Evolutionary conservation across 2,797 vertebrate genomes (phyloP).

Genomic region (Chelonia mydas): DNA sequence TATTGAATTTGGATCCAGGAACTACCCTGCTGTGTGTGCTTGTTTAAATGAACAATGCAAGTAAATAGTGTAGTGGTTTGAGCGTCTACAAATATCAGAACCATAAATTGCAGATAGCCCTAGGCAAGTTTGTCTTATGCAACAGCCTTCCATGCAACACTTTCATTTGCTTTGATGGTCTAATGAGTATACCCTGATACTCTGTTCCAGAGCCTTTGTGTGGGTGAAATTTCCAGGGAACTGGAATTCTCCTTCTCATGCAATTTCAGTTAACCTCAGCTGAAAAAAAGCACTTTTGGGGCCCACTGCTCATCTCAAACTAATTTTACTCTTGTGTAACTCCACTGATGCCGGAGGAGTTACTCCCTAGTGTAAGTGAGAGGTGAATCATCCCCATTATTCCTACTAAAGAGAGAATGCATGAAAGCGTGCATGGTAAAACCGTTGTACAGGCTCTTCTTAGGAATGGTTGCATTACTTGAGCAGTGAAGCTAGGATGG

Average conservation of each 20-base stretch:
- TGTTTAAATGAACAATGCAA: conserved; percentile 29
- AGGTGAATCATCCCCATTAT: conserved; percentile 48
- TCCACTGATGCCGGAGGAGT: conserved; percentile 45
- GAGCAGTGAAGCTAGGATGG: neutral
- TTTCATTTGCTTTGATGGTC: neutral
- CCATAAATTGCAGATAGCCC: conserved; percentile 55
- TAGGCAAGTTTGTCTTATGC: conserved; percentile 43
- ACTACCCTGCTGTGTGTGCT: neutral
- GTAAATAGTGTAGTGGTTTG: neutral
- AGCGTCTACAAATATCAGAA: conserved; percentile 35
- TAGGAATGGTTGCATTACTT: neutral
- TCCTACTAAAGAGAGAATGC: neutral
- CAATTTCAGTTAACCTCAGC: neutral
- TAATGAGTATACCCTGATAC: too few species aligned
- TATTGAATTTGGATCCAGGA: conserved; percentile 9
- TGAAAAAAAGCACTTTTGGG: neutral
- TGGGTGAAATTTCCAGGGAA: neutral
- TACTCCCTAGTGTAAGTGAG: neutral
- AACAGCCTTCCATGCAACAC: conserved; percentile 27
- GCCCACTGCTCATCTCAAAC: conserved; percentile 7
- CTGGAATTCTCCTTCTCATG: neutral
- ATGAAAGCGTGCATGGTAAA: neutral
- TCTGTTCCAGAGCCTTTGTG: neutral
- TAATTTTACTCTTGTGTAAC: conserved; percentile 34
- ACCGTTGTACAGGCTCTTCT: neutral